phyloP scores from a whole-genome alignment of 1,140 invertebrate species.

The Mesaphorura yosii region DNA sequence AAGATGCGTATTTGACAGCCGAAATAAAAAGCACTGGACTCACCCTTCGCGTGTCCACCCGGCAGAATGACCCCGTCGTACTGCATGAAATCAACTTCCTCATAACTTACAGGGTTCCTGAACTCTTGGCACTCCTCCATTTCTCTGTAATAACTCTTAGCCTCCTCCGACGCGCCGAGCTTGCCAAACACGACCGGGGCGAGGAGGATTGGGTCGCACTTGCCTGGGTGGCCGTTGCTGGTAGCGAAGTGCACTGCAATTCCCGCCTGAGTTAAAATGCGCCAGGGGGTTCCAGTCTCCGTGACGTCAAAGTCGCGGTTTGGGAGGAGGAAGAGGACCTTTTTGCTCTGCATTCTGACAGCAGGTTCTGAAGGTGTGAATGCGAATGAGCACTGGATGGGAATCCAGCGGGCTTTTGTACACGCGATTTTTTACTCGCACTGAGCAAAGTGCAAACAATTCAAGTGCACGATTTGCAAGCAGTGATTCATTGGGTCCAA shows the following conservation, averaged over 20 bases:
- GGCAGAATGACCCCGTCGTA: conserved; percentile 25
- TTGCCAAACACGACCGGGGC: conserved; percentile 26
- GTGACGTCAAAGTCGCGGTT: conserved; percentile 25
- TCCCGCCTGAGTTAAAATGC: conserved; percentile 13
- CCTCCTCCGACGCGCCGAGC: conserved; percentile 21
- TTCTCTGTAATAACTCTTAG: conserved; percentile 18
- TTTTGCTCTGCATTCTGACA: too few relatives aligned
- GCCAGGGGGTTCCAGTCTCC: conserved; percentile 23
- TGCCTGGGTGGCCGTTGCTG: conserved; percentile 14
- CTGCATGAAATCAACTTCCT: conserved; percentile 13
- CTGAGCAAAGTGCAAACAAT: too few relatives aligned
- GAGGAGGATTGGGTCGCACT: conserved; percentile 24
- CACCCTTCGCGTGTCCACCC: conserved; percentile 29
- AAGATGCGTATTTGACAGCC: not conserved
- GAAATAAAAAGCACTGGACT: not conserved
- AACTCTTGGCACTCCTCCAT: conserved; percentile 17
- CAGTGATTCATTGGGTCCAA: too few relatives aligned
- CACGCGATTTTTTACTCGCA: too few relatives aligned
- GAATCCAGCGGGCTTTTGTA: too few relatives aligned
- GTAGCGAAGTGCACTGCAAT: conserved; percentile 20
- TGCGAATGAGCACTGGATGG: too few relatives aligned
- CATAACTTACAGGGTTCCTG: conserved; percentile 17
- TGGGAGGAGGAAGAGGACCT: conserved; percentile 20
- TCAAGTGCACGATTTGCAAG: too few relatives aligned
- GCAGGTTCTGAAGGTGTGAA: too few relatives aligned